phyloP scores from a whole-genome alignment of 2,888 invertebrate species.

The Tribolium freemani region DNA sequence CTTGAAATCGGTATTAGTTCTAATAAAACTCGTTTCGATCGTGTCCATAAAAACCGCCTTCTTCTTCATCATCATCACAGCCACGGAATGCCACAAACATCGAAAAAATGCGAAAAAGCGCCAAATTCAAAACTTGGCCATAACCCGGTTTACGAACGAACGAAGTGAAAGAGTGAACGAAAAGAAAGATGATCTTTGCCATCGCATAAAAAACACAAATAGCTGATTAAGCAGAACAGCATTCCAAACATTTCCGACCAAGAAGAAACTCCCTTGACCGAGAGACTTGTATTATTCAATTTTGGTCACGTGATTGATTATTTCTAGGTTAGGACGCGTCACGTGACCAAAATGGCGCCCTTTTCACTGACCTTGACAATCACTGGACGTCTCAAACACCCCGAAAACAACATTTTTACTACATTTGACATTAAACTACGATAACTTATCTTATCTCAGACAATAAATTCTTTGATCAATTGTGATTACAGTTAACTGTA shows the following conservation, averaged over 20 bases:
- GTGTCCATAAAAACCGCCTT: no score
- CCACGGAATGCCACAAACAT: not conserved
- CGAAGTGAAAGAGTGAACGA: conserved; percentile 36
- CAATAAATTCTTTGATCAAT: not conserved
- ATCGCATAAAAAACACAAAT: conserved; percentile 54
- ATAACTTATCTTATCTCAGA: not conserved
- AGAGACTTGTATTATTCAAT: not conserved
- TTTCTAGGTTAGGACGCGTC: not conserved
- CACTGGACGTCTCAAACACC: not conserved
- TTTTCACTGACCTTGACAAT: not conserved
- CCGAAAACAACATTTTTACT: not conserved
- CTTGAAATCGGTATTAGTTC: no score
- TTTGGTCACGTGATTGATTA: not conserved
- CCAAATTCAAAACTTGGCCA: not conserved
- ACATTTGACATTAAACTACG: not conserved
- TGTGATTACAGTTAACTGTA: not conserved
- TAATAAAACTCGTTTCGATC: no score
- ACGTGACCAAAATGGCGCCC: not conserved
- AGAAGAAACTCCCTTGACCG: conserved; percentile 39
- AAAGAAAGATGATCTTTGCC: conserved; percentile 48
- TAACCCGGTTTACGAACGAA: not conserved
- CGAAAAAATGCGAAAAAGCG: not conserved
- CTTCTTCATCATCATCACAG: no score
- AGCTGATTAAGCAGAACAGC: conserved; percentile 61
- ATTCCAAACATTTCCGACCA: conserved; percentile 56